Conservation (phyloP, 2,797 vertebrate species). For the Xiphophorus birchmanni region DNA sequence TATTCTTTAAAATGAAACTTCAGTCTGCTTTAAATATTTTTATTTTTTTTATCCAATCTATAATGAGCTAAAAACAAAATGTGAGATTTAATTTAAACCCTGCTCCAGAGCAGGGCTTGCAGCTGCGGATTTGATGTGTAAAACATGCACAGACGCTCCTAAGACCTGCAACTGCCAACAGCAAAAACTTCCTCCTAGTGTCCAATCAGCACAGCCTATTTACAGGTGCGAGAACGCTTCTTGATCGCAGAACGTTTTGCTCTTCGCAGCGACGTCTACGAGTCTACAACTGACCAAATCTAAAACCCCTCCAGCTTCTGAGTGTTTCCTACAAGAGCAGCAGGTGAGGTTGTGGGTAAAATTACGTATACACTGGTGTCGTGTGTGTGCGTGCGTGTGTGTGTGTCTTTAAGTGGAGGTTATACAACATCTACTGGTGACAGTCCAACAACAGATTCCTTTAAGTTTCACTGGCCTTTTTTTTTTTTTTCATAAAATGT, state of each 20-base stretch:
- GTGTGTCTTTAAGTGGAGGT: slow-evolving; percentile 73
- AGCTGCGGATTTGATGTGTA: slow-evolving; percentile 16
- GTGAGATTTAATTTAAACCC: slow-evolving; percentile 6
- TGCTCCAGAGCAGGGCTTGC: slow-evolving; percentile 4
- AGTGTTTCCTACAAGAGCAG: slow-evolving; percentile 70
- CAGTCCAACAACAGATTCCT: slow-evolving; percentile 72
- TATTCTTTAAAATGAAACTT: slow-evolving; percentile 49
- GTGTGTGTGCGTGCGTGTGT: slow-evolving; percentile 42
- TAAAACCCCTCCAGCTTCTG: slow-evolving; percentile 65
- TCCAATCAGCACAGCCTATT: slow-evolving; percentile 28
- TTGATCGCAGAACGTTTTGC: slow-evolving; percentile 41
- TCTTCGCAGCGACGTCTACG: slow-evolving; percentile 44
- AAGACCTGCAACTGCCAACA: slow-evolving; percentile 9
- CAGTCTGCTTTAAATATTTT: slow-evolving; percentile 22
- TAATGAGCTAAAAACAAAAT: slow-evolving; percentile 30
- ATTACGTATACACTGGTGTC: slow-evolving; percentile 45
- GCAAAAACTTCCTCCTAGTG: slow-evolving; percentile 30
- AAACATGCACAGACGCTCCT: slow-evolving; percentile 12
- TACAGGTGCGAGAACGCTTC: slow-evolving; percentile 31
- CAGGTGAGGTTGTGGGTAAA: slow-evolving; percentile 43
- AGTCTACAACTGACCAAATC: slow-evolving; percentile 27
- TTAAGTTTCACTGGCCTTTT: slow-evolving; percentile 86
- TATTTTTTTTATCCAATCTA: slow-evolving; percentile 23
- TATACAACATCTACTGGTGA: slow-evolving; percentile 74
- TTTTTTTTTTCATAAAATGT: slow-evolving; percentile 77